Evolutionary conservation across 2,113 vertebrate species (phyloP).

Genomic region (Junco hyemalis): DNA sequence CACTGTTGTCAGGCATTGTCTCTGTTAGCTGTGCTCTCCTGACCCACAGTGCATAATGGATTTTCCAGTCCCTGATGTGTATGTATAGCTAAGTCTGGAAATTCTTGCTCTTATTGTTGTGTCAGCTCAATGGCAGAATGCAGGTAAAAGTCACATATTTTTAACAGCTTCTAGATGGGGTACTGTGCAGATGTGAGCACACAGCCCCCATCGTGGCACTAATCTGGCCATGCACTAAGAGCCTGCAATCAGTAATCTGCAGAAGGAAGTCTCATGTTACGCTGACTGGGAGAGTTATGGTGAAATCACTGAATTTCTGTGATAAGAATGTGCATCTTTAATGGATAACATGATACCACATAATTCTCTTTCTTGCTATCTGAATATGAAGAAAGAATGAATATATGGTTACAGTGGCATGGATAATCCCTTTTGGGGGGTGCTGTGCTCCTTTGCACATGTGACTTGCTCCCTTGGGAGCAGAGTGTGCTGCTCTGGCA

Average conservation of each 20-base stretch:
- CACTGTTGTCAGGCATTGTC: neutral
- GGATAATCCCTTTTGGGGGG: neutral
- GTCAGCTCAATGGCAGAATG: neutral
- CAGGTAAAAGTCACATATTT: neutral
- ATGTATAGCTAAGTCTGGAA: neutral
- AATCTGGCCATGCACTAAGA: neutral
- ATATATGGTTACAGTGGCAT: neutral
- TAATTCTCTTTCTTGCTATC: neutral
- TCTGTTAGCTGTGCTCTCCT: neutral
- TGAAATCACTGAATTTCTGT: neutral
- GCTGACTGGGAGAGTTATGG: neutral
- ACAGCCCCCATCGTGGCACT: neutral
- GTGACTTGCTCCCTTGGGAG: neutral
- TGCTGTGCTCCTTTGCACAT: neutral
- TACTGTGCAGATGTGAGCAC: neutral
- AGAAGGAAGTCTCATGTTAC: neutral
- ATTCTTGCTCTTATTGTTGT: neutral
- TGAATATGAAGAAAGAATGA: neutral
- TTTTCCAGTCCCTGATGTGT: constrained; percentile 22
- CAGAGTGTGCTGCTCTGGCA: neutral
- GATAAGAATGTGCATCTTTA: neutral
- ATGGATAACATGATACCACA: neutral
- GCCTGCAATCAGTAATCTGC: neutral
- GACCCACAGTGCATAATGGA: neutral
- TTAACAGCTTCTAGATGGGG: neutral